These are phyloP conservation scores for Tetraneura akinire DNA, from an alignment of 1,140 invertebrate species.

Conservation along the genomic window DNA sequence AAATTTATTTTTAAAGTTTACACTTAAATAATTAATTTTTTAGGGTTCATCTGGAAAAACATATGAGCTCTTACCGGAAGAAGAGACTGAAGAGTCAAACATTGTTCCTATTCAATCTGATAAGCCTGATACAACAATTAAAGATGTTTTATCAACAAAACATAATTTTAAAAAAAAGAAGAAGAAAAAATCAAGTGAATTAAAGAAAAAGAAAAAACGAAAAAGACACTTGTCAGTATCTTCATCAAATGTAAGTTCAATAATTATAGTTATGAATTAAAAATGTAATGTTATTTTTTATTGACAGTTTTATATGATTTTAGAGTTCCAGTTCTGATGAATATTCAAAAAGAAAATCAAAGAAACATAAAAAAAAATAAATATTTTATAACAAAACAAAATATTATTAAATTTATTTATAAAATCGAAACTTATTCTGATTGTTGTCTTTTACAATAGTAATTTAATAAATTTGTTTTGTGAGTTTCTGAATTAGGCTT, in stretches of 20 bases:
- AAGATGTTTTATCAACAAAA: not conserved
- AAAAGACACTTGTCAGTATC: slow-evolving; percentile 51
- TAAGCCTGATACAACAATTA: slow-evolving; percentile 29
- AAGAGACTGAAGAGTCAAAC: slow-evolving; percentile 52
- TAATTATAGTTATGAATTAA: not conserved
- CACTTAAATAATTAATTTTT: not conserved
- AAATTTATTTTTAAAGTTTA: not conserved
- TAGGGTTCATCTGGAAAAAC: slow-evolving; percentile 59
- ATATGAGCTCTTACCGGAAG: slow-evolving; percentile 60
- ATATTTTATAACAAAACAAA: too few species aligned
- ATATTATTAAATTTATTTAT: too few species aligned
- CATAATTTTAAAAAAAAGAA: slow-evolving; percentile 27
- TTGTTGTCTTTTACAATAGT: too few species aligned
- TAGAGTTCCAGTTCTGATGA: slow-evolving; percentile 49
- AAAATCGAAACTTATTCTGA: too few species aligned
- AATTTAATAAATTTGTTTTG: too few species aligned
- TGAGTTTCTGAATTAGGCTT: too few species aligned
- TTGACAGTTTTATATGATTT: not conserved
- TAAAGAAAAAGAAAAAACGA: slow-evolving; percentile 53
- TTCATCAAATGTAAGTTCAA: slow-evolving; percentile 32
- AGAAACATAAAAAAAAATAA: slow-evolving; percentile 51
- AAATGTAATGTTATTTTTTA: not conserved
- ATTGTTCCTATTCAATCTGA: not conserved
- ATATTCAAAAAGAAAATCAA: slow-evolving; percentile 43
- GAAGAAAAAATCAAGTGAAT: slow-evolving; percentile 38